These are phyloP conservation scores for Drosophila affinis DNA, from an alignment of 2,888 invertebrate genomes.

Conservation along the genomic window DNA sequence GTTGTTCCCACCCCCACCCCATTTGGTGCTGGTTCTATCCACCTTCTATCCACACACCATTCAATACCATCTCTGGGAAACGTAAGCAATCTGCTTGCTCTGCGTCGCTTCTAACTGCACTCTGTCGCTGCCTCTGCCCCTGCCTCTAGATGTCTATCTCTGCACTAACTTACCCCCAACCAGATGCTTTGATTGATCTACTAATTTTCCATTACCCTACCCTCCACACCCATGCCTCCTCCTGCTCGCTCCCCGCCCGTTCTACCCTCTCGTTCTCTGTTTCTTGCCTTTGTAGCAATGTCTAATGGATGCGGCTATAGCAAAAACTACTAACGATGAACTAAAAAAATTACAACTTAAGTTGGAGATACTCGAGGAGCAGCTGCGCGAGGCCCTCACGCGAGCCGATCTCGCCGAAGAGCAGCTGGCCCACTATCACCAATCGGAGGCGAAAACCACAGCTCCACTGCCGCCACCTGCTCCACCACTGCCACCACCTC, in stretches of 20 bases:
- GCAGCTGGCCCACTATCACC: slow-evolving; percentile 80
- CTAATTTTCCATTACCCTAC: slow-evolving; percentile 76
- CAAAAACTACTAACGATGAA: slow-evolving; percentile 84
- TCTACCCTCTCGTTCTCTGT: slow-evolving; percentile 38
- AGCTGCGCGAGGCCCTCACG: slow-evolving; percentile 84
- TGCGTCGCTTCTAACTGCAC: slow-evolving; percentile 22
- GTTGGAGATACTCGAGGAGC: slow-evolving; percentile 85
- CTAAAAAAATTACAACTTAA: slow-evolving; percentile 86
- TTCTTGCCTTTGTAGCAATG: slow-evolving; percentile 83
- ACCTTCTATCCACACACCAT: slow-evolving; percentile 7
- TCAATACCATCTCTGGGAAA: slow-evolving; percentile 29
- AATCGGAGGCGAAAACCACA: slow-evolving; percentile 39
- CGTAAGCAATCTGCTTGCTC: slow-evolving; percentile 59
- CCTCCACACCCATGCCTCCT: slow-evolving; percentile 26
- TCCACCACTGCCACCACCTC: slow-evolving; percentile 81
- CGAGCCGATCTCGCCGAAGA: slow-evolving; percentile 85
- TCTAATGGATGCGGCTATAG: slow-evolving; percentile 85
- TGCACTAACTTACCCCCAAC: slow-evolving; percentile 53
- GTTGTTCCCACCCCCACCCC: slow-evolving; percentile 14
- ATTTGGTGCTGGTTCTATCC: slow-evolving; percentile 49
- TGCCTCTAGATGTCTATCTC: slow-evolving; percentile 13
- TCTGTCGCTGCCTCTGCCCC: slow-evolving; percentile 4
- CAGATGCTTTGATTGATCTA: slow-evolving; percentile 65
- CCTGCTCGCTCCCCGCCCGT: slow-evolving; percentile 33
- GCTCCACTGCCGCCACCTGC: slow-evolving; percentile 73